These are phyloP conservation scores for Guaruba guarouba DNA, from an alignment of 2,113 vertebrate species.

Conservation along the genomic window DNA sequence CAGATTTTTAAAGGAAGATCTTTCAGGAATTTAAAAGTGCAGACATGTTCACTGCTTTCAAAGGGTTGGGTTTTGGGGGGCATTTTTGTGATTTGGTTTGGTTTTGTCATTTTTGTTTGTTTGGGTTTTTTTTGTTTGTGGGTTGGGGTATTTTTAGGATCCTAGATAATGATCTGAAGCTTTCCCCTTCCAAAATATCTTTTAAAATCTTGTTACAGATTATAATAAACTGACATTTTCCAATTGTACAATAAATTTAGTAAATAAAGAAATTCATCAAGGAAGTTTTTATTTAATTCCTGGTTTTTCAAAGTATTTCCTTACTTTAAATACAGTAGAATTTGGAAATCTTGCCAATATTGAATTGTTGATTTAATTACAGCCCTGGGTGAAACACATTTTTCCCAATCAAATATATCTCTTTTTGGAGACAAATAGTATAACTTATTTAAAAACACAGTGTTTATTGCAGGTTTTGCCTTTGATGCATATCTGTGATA, in stretches of 20 bases:
- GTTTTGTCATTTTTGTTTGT: neutral
- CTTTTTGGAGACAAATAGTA: neutral
- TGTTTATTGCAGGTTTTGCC: neutral
- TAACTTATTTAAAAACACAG: neutral
- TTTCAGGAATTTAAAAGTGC: neutral
- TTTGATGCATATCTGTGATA: neutral
- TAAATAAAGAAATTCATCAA: neutral
- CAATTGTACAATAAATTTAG: neutral
- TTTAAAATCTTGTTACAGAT: neutral
- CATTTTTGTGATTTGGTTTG: neutral
- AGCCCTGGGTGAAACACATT: neutral
- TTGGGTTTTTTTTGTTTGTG: neutral
- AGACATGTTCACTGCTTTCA: neutral
- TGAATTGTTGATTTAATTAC: neutral
- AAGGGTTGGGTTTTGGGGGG: neutral
- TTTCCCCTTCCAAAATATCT: neutral
- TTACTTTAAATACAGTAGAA: neutral
- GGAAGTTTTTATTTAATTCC: neutral
- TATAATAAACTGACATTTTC: neutral
- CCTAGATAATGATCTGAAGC: neutral
- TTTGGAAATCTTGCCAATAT: neutral
- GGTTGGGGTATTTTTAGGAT: neutral
- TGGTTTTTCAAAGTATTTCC: neutral
- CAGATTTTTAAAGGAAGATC: neutral
- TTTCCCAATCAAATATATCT: neutral